Base-by-base conservation (phyloP, 2,888 invertebrate genomes). In the Mamestra brassicae region DNA sequence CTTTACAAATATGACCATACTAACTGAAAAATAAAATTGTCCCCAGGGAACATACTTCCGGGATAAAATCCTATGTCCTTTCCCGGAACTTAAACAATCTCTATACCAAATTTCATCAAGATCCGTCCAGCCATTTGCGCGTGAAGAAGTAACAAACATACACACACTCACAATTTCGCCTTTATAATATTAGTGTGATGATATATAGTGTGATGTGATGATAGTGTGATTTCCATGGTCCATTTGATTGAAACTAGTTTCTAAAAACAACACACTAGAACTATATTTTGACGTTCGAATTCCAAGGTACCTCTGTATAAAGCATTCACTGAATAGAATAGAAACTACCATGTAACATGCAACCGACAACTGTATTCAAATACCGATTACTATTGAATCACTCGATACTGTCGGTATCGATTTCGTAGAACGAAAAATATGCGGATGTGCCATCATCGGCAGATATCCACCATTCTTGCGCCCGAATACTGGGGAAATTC, bases 401-500 rank as follows among this genome's bases (percentile, higher is more conserved):
- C 69, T 80, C 76, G 76, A 80, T 80, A 65, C 71, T 75, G 65
- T 75, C 61, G 65, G 26, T 72, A 81, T 83, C 73, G 81, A 77
- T 81, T 73, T 13, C 45, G 47, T 61, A 67, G 63, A 70, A 50
- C 64, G 75, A 54, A 65, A 71, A 73, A 74, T 76, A 75, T 73
- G 74, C 69, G 80, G 63, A 76, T 61, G 11, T 75, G 69, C 77
- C 36, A 78, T 80, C 80, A 77, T 74, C 62, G 74, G 57, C 70
- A 72, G 75, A 78, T 84, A 75, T 75, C 67, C 58, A 42, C 66
- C 71, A 74, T 73, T 80, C 74, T 72, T 73, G 67, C 60, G 47
- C 68, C 85, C 78, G 74, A 89, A 87, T 83, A 82, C 85, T 78
- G 80, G 77, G 78, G 77, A 82, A 89, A 89, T 88, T 90, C 87